These are phyloP conservation scores for Acanthosepion pharaonis DNA, from an alignment of 2,888 invertebrate genomes.

Conservation along the genomic window DNA sequence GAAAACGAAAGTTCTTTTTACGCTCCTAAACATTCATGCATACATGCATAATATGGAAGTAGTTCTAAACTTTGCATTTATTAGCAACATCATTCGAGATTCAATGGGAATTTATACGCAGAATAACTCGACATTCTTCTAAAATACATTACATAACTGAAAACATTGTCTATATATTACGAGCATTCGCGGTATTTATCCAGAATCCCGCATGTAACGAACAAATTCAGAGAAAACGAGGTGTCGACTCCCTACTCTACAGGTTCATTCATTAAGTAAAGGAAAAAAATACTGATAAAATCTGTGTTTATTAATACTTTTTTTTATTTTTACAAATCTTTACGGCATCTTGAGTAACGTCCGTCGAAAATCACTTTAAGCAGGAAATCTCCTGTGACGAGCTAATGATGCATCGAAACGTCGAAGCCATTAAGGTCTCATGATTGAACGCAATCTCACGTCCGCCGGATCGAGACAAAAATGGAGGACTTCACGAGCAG, in stretches of 20 bases:
- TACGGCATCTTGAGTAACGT: neutral
- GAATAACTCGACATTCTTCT: too few species aligned
- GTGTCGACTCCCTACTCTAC: neutral
- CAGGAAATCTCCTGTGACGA: constrained; percentile 20
- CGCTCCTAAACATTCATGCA: too few species aligned
- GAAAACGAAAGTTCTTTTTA: too few species aligned
- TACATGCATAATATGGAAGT: too few species aligned
- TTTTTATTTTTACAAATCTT: neutral
- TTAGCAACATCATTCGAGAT: too few species aligned
- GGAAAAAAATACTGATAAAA: neutral
- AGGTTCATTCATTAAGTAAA: neutral
- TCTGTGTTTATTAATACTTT: neutral
- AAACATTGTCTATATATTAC: neutral
- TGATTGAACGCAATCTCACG: constrained; percentile 1
- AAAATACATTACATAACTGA: too few species aligned
- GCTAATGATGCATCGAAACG: constrained; percentile 33
- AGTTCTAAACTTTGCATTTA: too few species aligned
- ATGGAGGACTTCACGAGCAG: too few species aligned
- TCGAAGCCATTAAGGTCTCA: neutral
- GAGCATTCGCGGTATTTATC: neutral
- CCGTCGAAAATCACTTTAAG: constrained; percentile 21
- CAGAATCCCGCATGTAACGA: neutral
- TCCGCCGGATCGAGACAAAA: neutral
- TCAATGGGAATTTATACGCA: too few species aligned
- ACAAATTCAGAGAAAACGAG: neutral